Conservation (phyloP, 2,113 vertebrate species). For the Carollia perspicillata region DNA sequence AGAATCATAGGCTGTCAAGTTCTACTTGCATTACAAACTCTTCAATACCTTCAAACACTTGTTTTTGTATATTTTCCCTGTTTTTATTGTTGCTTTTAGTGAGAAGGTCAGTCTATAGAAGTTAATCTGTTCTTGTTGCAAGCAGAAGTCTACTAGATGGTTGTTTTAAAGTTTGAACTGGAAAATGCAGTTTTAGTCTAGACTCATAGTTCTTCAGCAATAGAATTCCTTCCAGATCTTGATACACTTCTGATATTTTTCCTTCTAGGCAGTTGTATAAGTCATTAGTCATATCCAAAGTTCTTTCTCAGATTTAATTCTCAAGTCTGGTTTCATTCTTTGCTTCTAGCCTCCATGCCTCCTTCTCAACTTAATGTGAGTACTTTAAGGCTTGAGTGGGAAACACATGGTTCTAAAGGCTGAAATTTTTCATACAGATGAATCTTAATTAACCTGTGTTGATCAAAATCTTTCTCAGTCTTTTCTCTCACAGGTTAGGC, state of each 20-base stretch:
- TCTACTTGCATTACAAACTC: neutral
- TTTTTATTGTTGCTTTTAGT: neutral
- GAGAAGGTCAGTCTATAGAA: neutral
- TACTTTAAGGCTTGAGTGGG: neutral
- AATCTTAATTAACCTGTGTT: neutral
- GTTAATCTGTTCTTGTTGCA: neutral
- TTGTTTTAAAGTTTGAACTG: neutral
- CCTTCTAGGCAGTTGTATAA: neutral
- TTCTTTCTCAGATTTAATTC: neutral
- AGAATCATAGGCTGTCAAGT: neutral
- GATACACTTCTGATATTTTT: neutral
- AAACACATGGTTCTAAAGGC: neutral
- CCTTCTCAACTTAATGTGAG: neutral
- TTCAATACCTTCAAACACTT: neutral
- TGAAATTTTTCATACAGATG: neutral
- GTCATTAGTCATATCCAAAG: neutral
- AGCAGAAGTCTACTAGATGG: neutral
- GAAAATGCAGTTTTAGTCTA: constrained; percentile 3
- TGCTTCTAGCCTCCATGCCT: neutral
- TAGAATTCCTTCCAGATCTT: neutral
- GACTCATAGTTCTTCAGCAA: neutral
- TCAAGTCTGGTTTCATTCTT: constrained; percentile 10
- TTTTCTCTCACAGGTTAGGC: neutral
- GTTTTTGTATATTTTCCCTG: neutral
- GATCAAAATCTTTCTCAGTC: neutral